Conservation (phyloP, 2,888 invertebrate genomes). For the Phalangium opilio region DNA sequence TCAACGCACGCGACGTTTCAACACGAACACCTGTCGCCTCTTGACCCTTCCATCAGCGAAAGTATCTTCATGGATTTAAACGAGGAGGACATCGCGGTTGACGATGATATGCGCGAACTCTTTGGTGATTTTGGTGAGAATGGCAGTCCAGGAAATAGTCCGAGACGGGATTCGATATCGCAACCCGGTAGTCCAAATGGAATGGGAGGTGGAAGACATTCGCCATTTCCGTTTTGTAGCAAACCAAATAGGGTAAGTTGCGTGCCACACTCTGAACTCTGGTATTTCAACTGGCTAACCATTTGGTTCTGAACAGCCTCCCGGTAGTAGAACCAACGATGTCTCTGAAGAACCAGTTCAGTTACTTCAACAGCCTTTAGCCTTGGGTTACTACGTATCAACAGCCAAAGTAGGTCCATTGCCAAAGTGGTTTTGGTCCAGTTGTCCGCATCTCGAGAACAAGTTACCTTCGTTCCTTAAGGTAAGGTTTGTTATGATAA, state of each 20-base stretch:
- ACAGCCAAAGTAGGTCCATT: slow-evolving; percentile 85
- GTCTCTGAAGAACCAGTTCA: slow-evolving; percentile 58
- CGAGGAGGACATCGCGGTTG: slow-evolving; percentile 19
- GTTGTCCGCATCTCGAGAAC: slow-evolving; percentile 80
- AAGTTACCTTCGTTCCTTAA: slow-evolving; percentile 87
- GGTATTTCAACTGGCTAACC: background rate
- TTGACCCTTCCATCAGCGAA: slow-evolving; percentile 14
- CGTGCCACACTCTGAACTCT: background rate
- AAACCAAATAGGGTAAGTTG: slow-evolving; percentile 37
- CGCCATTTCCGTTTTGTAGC: slow-evolving; percentile 39
- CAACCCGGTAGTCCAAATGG: slow-evolving; percentile 39
- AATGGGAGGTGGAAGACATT: slow-evolving; percentile 37
- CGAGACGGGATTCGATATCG: slow-evolving; percentile 27
- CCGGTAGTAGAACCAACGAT: slow-evolving; percentile 20
- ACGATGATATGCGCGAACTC: slow-evolving; percentile 39
- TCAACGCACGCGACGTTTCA: slow-evolving; percentile 53
- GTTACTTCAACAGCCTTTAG: slow-evolving; percentile 90
- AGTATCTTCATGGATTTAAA: slow-evolving; percentile 16
- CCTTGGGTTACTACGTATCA: slow-evolving; percentile 91
- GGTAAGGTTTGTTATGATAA: slow-evolving; percentile 23
- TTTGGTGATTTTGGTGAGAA: slow-evolving; percentile 47
- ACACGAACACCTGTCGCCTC: slow-evolving; percentile 20
- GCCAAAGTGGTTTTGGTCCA: slow-evolving; percentile 72
- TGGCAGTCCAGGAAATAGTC: slow-evolving; percentile 41
- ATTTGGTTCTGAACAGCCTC: slow-evolving; percentile 18